Evolutionary conservation across 92 coral and sea anemone species (phyloP).

Genomic region (Bergia puertoricense): DNA sequence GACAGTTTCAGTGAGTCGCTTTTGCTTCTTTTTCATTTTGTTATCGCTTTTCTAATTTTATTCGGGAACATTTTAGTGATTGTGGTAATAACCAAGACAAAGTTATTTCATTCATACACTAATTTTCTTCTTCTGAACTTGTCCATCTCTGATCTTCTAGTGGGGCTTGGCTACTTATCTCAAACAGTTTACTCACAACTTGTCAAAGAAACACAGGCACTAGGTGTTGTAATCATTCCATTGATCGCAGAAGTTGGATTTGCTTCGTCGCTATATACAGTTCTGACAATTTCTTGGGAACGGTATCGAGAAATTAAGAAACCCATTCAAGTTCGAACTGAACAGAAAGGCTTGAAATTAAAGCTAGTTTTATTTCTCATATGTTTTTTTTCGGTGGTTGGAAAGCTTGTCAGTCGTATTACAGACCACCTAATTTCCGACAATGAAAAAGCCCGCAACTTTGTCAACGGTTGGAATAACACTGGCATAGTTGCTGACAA

Average conservation of each 20-base stretch:
- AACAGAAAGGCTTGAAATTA: not conserved
- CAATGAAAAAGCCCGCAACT: not conserved
- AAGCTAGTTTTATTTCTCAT: not conserved
- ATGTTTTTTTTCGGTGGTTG: not conserved
- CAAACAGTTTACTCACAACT: not conserved
- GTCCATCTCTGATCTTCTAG: slow-evolving; percentile 8
- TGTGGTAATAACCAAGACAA: not conserved
- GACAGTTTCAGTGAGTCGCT: not conserved
- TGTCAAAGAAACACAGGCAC: not conserved
- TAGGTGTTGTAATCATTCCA: not conserved
- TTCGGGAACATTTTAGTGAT: slow-evolving; percentile 11
- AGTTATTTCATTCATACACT: not conserved
- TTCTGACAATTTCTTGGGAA: not conserved
- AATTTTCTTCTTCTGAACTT: not conserved
- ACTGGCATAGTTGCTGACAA: not conserved
- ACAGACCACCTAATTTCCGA: not conserved
- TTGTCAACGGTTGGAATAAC: not conserved
- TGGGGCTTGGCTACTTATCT: not conserved
- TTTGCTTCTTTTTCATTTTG: not conserved
- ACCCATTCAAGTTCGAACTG: slow-evolving; percentile 2
- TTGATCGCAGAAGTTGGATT: not conserved
- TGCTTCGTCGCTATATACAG: not conserved
- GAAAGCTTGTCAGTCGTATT: not conserved
- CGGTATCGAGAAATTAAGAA: not conserved
- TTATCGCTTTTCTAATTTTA: not conserved